Evolutionary conservation across 2,113 vertebrate genomes (phyloP).

Genomic region (Bos javanicus): DNA sequence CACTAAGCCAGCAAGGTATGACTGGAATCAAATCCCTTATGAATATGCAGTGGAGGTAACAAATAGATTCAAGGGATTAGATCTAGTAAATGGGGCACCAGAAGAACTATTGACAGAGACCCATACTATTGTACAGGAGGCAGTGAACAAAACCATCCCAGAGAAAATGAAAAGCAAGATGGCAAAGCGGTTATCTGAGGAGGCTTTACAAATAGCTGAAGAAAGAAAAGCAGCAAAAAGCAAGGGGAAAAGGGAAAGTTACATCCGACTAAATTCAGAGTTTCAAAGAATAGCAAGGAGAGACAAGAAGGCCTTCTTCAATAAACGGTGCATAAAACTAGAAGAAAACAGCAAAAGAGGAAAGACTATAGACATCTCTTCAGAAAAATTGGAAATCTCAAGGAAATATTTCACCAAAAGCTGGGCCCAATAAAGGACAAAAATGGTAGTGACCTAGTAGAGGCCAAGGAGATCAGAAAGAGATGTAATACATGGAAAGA

Average conservation of each 20-base stretch:
- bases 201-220: not conserved
- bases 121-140: not conserved
- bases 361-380: not conserved
- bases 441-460: not conserved
- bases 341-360: not conserved
- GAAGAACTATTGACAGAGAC: not conserved
- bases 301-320: not conserved
- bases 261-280: not conserved
- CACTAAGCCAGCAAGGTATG: not conserved
- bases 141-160: not conserved
- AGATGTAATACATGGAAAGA: not conserved
- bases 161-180: not conserved
- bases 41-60: not conserved
- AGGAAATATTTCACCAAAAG: not conserved
- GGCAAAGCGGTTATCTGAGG: not conserved
- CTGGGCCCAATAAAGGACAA: not conserved
- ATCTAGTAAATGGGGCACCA: not conserved
- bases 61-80: not conserved
- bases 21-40: not conserved
- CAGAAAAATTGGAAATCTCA: not conserved
- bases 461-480: not conserved
- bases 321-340: not conserved
- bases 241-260: not conserved
- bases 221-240: not conserved
- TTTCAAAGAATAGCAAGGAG: not conserved